Evolutionary conservation across 2,888 invertebrate species (phyloP), one percentile per base, ranked within the genome.

Genomic region (Acrobasis suavella): DNA sequence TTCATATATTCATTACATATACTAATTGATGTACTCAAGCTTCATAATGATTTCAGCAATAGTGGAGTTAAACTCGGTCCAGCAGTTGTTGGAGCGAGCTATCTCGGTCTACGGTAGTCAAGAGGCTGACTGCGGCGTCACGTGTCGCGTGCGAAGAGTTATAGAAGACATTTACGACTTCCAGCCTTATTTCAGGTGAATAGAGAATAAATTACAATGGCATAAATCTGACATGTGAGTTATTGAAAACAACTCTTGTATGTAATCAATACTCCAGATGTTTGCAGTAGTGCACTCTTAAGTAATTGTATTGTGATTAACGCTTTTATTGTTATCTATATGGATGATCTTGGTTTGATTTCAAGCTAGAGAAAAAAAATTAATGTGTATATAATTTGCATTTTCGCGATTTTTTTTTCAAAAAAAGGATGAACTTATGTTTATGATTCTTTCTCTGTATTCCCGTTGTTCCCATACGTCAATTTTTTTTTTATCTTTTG

Each of bases 161-260:
- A 72, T 93, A 64, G 91, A 93, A 65, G 89, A 89, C 67, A 80
- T 93, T 49, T 92, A 93, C 79, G 85, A 91, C 65, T 91, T 91
- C 69, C 86, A 93, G 77, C 91, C 93, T n/a, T 92, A 92, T 80
- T 78, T 80, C 74, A 87, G 89, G 93, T 93, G 17, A 70, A 72
- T 72, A 72, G 62, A 67, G 60, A n/a, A 58, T n/a, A 50, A 32
- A 63, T 67, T 65, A 8, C 16, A 22, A 42, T 50, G 49, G 2
- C 50, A 16, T 22, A 12, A 9, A 37, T 10, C 15, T 17, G 39
- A 54, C 55, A 42, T 52, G 52, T 61, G 39, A 64, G 42, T 65
- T 52, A 51, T 64, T 64, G 64, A 65, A 65, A 70, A 67, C 65
- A 68, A 65, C 39, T 60, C 50, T 39, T 63, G 65, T 65, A 65